Percentiles rank a stretch among this genome's conserved stretches.
Evolutionary conservation across 2,888 invertebrate species (phyloP).

Genomic region (Parnassius glacialis): DNA sequence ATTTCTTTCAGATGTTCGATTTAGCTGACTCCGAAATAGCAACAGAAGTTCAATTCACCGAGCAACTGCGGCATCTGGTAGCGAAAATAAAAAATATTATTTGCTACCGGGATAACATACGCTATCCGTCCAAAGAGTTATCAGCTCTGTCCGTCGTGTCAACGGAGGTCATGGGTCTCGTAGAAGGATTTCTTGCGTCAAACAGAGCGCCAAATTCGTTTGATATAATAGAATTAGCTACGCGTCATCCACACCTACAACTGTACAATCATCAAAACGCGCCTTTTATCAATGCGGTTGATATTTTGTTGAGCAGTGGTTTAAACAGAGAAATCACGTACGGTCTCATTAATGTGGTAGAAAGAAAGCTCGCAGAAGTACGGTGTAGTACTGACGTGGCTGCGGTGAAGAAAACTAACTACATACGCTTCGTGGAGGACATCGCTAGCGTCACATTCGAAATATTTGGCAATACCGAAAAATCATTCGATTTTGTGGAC

Average conservation of each 20-base stretch:
- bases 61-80: slow-evolving; percentile 81
- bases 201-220: slow-evolving; percentile 73
- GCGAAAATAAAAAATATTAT: slow-evolving; percentile 75
- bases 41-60: slow-evolving; percentile 85
- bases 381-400: slow-evolving; percentile 63
- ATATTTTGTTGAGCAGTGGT: slow-evolving; percentile 71
- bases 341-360: slow-evolving; percentile 73
- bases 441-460: slow-evolving; percentile 74
- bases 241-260: slow-evolving; percentile 71
- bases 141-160: slow-evolving; percentile 81
- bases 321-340: slow-evolving; percentile 76
- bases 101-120: slow-evolving; percentile 66
- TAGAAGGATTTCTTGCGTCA: slow-evolving; percentile 80
- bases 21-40: slow-evolving; percentile 83
- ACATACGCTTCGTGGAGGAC: slow-evolving; percentile 73
- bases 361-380: slow-evolving; percentile 73
- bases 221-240: slow-evolving; percentile 69
- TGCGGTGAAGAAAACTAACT: slow-evolving; percentile 71
- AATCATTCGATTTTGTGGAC: slow-evolving; percentile 67
- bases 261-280: slow-evolving; percentile 74
- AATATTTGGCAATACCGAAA: slow-evolving; percentile 72
- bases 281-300: slow-evolving; percentile 74
- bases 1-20: slow-evolving; percentile 83
- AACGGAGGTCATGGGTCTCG: slow-evolving; percentile 81
- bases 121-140: slow-evolving; percentile 75